Percentiles rank a stretch among this genome's conserved stretches.
Evolutionary conservation across 2,797 vertebrate species (phyloP).

Genomic region (Glossophaga mutica): DNA sequence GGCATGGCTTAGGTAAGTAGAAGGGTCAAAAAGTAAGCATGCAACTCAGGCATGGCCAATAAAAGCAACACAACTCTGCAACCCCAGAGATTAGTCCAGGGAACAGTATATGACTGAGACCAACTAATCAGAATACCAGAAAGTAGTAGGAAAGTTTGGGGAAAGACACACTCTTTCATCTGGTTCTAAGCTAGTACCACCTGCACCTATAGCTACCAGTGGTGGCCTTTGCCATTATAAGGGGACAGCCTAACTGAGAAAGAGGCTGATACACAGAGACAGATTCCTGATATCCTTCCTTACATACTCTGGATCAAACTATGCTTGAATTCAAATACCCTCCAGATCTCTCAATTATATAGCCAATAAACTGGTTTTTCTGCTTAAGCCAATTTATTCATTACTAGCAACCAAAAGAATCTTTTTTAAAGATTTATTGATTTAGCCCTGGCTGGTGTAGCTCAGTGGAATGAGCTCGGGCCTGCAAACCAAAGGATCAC

Average conservation of each 20-base stretch:
- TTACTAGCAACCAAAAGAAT: neutral
- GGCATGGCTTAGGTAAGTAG: neutral
- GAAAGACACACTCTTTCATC: neutral
- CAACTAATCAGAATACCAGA: neutral
- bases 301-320: neutral
- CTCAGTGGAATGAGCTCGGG: no score
- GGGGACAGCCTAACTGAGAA: neutral
- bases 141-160: neutral
- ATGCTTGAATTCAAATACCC: neutral
- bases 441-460: no score
- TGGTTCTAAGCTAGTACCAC: neutral
- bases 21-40: neutral
- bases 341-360: neutral
- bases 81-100: neutral
- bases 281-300: neutral
- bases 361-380: neutral
- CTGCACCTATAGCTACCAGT: neutral
- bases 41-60: neutral
- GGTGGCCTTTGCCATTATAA: neutral
- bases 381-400: neutral
- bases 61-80: neutral
- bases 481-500: no score
- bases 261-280: rapidly evolving
- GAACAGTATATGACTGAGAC: neutral
- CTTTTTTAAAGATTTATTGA: no score